Evolutionary conservation across 2,888 invertebrate genomes (phyloP).

Genomic region (Amaurobius ferox): DNA sequence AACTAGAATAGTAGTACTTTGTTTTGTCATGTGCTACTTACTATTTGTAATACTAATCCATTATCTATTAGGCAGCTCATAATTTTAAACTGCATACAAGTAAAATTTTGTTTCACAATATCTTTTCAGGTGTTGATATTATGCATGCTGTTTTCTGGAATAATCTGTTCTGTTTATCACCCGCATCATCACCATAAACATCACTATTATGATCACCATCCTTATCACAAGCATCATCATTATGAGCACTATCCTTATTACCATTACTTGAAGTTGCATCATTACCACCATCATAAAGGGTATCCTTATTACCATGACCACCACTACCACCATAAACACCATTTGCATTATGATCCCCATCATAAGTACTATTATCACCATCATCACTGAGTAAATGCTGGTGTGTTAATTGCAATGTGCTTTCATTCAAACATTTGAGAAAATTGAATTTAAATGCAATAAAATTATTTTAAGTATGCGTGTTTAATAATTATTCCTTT

Average conservation of each 20-base stretch:
- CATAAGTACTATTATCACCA: constrained; percentile 11
- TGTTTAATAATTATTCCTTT: too few relatives aligned
- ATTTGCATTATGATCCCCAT: constrained; percentile 26
- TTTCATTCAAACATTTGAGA: background rate
- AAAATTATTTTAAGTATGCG: background rate
- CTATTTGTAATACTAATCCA: too few relatives aligned
- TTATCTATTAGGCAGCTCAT: too few relatives aligned
- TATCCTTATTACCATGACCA: constrained; percentile 27
- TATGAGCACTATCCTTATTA: constrained; percentile 30
- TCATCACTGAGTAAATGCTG: background rate
- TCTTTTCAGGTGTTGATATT: constrained; percentile 43
- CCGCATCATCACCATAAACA: constrained; percentile 29
- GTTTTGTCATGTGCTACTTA: too few relatives aligned
- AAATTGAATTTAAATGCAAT: background rate
- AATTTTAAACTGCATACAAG: too few relatives aligned
- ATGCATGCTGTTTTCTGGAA: constrained; percentile 16
- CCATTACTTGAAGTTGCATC: constrained; percentile 6
- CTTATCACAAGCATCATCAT: constrained; percentile 36
- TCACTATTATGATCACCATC: constrained; percentile 25
- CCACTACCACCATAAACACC: constrained; percentile 17
- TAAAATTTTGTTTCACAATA: too few relatives aligned
- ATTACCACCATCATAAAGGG: constrained; percentile 32
- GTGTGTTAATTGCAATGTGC: too few relatives aligned
- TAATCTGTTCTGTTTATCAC: constrained; percentile 27
- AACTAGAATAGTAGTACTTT: too few relatives aligned